Percentiles rank a stretch among this genome's conserved stretches.
These are phyloP conservation scores for Sebastes aleutianus DNA, from an alignment of 2,797 vertebrate species.

Conservation along the genomic window DNA sequence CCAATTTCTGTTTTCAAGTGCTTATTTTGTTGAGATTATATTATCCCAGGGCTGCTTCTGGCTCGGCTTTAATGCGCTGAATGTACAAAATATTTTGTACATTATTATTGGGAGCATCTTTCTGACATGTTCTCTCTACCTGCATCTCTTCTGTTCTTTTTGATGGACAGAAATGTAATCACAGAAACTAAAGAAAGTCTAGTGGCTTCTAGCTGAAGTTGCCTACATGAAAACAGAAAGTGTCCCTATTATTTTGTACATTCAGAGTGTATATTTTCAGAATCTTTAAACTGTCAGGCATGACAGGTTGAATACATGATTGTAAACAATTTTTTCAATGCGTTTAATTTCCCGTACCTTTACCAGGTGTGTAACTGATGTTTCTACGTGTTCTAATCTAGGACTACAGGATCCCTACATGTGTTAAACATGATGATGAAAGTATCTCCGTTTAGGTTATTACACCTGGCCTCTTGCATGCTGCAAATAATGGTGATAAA, in stretches of 20 bases:
- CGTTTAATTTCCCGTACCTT: neutral
- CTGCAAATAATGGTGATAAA: conserved; percentile 84
- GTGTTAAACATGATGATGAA: neutral
- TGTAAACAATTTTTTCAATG: neutral
- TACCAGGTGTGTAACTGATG: neutral
- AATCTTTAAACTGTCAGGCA: neutral
- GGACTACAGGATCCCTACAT: neutral
- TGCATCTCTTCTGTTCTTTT: neutral
- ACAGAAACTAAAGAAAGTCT: neutral
- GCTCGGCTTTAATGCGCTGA: neutral
- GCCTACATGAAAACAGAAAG: neutral
- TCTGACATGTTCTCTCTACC: neutral
- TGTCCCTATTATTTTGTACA: neutral
- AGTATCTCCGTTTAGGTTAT: neutral
- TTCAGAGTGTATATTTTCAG: neutral
- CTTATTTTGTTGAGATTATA: neutral
- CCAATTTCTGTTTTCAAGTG: neutral
- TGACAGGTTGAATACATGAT: neutral
- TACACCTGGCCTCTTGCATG: conserved; percentile 82
- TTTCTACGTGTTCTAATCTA: neutral
- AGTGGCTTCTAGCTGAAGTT: neutral
- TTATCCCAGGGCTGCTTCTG: neutral
- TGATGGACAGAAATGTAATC: neutral
- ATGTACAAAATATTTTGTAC: neutral
- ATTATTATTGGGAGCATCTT: neutral